A percentile compares a stretch with the other conserved stretches of the same genome.
Evolutionary conservation across 2,797 vertebrate genomes (phyloP).

Genomic region (Miichthys miiuy): DNA sequence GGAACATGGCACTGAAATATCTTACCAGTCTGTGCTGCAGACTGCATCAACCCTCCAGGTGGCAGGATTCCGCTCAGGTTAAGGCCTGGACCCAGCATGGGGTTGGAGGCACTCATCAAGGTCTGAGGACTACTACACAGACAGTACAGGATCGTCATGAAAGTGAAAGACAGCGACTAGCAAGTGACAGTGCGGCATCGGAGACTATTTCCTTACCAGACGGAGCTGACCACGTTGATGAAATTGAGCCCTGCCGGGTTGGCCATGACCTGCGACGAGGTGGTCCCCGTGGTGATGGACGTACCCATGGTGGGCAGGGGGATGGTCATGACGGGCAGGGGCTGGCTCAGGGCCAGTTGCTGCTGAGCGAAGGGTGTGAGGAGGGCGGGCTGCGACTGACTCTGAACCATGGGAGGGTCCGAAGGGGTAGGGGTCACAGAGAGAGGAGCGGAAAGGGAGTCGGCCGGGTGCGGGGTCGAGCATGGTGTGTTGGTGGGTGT

Average conservation of each 20-base stretch:
- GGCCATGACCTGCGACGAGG: conserved; percentile 94
- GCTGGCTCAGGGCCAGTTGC: conserved; percentile 93
- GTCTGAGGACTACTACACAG: conserved; percentile 92
- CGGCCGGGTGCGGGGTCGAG: conserved; percentile 94
- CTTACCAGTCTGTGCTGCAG: conserved; percentile 92
- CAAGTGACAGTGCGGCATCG: background rate
- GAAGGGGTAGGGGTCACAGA: conserved; percentile 89
- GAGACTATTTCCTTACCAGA: conserved; percentile 85
- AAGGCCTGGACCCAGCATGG: conserved; percentile 93
- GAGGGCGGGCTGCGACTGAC: conserved; percentile 88
- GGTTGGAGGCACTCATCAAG: conserved; percentile 94
- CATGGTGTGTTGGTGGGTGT: conserved; percentile 96
- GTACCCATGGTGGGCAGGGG: conserved; percentile 87
- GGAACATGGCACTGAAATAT: background rate
- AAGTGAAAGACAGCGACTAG: background rate
- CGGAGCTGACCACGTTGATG: conserved; percentile 96
- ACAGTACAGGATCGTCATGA: conserved; percentile 36
- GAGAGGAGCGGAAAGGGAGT: conserved; percentile 90
- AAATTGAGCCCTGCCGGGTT: conserved; percentile 95
- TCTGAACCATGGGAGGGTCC: conserved; percentile 88
- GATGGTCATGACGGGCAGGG: conserved; percentile 96
- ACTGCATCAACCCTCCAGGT: conserved; percentile 93
- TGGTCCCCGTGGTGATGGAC: conserved; percentile 92
- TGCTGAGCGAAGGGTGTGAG: conserved; percentile 94
- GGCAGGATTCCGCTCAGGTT: conserved; percentile 95